Conservation (phyloP, 2,113 vertebrate species). For the Ginglymostoma cirratum region DNA sequence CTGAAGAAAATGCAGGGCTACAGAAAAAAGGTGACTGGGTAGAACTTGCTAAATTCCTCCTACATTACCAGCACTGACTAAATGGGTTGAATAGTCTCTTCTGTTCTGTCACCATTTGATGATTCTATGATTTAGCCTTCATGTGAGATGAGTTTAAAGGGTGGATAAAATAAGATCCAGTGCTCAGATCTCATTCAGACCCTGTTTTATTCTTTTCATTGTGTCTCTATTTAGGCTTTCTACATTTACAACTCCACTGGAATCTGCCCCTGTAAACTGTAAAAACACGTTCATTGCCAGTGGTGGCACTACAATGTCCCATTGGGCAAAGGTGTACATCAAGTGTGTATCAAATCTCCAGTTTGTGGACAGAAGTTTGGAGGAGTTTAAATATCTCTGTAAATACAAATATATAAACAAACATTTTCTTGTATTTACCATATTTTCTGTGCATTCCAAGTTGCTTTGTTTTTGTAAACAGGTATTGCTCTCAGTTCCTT, state of each 20-base stretch:
- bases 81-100: too few species aligned
- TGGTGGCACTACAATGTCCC: background rate
- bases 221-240: too few species aligned
- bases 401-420: background rate
- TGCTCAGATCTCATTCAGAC: background rate
- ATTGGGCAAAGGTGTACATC: background rate
- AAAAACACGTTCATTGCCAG: background rate
- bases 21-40: too few species aligned
- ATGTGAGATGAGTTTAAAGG: background rate
- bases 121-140: background rate
- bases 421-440: background rate
- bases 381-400: background rate
- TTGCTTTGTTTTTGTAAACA: background rate
- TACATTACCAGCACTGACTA: too few species aligned
- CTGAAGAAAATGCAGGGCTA: too few species aligned
- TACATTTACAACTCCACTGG: too few species aligned
- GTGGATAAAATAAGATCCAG: background rate
- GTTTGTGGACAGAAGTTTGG: background rate
- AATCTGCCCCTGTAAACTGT: background rate
- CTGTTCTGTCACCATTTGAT: too few species aligned
- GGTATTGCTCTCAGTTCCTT: too few species aligned
- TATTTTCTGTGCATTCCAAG: background rate
- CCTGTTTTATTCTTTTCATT: background rate
- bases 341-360: background rate
- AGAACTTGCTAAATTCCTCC: too few species aligned